These are phyloP conservation scores for Ctenosaura bakeri DNA, from an alignment of 2,797 vertebrate genomes.

Conservation along the genomic window DNA sequence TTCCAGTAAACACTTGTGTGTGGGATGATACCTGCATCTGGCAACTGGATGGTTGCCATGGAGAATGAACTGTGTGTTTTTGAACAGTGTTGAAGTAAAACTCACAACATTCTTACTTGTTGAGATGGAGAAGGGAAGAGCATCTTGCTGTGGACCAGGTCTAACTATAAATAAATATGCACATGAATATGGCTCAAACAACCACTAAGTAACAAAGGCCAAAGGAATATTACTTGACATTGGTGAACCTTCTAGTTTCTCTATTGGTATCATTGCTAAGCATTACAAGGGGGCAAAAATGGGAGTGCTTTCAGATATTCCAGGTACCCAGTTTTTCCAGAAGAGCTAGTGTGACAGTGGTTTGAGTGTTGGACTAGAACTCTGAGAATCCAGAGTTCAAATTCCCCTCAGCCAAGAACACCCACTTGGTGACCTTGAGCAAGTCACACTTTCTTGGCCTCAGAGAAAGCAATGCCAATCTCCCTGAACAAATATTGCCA, in stretches of 20 bases:
- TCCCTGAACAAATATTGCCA: too few relatives aligned
- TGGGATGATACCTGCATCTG: constrained; percentile 39
- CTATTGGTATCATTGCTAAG: background rate
- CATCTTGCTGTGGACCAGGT: background rate
- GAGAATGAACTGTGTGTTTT: constrained; percentile 38
- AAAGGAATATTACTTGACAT: background rate
- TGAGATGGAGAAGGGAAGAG: background rate
- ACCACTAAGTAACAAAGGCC: background rate
- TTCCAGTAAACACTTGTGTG: constrained; percentile 38
- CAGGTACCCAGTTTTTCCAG: too few relatives aligned
- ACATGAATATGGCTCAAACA: background rate
- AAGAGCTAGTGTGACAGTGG: too few relatives aligned
- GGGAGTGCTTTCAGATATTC: too few relatives aligned
- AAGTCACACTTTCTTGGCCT: too few relatives aligned
- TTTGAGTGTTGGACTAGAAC: too few relatives aligned
- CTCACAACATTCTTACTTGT: background rate
- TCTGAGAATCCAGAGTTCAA: too few relatives aligned
- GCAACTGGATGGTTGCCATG: constrained; percentile 55
- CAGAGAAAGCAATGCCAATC: too few relatives aligned
- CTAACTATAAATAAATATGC: background rate
- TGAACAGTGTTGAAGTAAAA: constrained; percentile 28
- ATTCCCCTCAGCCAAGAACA: too few relatives aligned
- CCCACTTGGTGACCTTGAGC: too few relatives aligned
- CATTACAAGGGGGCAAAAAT: background rate
- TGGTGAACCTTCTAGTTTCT: background rate